Base-by-base conservation (phyloP, 2,888 invertebrate genomes). In the Cheilosia variabilis region DNA sequence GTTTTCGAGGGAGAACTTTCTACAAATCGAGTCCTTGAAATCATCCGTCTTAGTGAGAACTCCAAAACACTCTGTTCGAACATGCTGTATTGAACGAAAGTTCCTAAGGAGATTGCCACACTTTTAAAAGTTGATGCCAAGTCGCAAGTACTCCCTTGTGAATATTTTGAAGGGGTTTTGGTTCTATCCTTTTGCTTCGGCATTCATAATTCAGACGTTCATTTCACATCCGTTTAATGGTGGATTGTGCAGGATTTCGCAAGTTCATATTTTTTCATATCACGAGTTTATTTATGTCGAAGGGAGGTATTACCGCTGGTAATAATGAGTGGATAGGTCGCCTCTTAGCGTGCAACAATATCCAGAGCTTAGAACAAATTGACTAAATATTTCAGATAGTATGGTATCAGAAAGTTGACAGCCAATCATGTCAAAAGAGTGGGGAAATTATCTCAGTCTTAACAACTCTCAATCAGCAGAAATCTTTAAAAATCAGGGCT, bases 41-140 rank as follows among this genome's bases (percentile, higher is more conserved):
- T 73, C 58, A n/a, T n/a, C 75, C 68, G 79, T 65, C 79, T 79
- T 65, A 53, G 73, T 69, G 75, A 84, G 69, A 84, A 79, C 83
- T 84, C 79, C 75, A 78, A 65, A 69, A 84, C 75, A 79, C 68
- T 79, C 69, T 45, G 52, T 45, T 41, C 45, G 27, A 69, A 55
- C 69, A 69, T 62, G 62, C 27, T 53, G 50, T 13, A 52, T 52
- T 22, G 10, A 13, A 19, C 17, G 15, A 47, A 10, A 52, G 10
- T 22, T 52, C 13, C 9, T 22, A 72, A 73, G 72, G 41, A 83
- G 73, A 78, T 78, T 78, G 37, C 73, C 83, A 58, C 68, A 68
- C 66, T 83, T 79, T 73, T 37, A n/a, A 58, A 75, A 62, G 68
- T 75, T 62, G 58, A 52, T 53, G 52, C 37, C 43, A 73, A 57